Evolutionary conservation across 2,113 vertebrate species (phyloP).

Genomic region (Eulemur rufifrons): DNA sequence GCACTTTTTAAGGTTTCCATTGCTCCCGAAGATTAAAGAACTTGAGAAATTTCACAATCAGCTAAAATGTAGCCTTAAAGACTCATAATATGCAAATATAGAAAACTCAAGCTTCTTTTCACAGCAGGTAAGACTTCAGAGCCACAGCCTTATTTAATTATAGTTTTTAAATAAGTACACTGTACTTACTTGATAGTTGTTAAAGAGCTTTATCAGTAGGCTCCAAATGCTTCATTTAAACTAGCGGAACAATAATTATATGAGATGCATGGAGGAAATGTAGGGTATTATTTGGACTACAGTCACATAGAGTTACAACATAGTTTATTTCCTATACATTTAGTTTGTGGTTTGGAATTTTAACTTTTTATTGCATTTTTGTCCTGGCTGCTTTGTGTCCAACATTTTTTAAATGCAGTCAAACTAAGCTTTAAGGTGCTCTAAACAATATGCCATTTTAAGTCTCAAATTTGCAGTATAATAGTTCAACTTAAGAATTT

Average conservation of each 20-base stretch:
- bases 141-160: slow-evolving; percentile 60
- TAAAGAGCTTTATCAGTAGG: slow-evolving; percentile 44
- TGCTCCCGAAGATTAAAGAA: slow-evolving; percentile 50
- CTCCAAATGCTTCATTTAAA: slow-evolving; percentile 53
- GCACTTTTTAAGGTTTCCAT: slow-evolving; percentile 45
- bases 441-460: neutral
- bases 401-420: slow-evolving; percentile 1
- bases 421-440: neutral
- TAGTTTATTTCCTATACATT: slow-evolving; percentile 28
- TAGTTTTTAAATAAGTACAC: slow-evolving; percentile 59
- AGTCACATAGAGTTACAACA: neutral
- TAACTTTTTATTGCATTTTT: slow-evolving; percentile 24
- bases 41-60: slow-evolving; percentile 38
- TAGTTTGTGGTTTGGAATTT: slow-evolving; percentile 5
- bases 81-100: slow-evolving; percentile 5
- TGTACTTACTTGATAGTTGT: slow-evolving; percentile 22
- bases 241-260: neutral
- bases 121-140: slow-evolving; percentile 49
- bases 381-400: neutral
- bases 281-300: neutral
- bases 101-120: slow-evolving; percentile 31
- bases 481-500: neutral
- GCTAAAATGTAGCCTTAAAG: slow-evolving; percentile 33
- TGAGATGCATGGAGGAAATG: neutral
- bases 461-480: slow-evolving; percentile 15